phyloP scores from a whole-genome alignment of 2,888 invertebrate species.

The Idaea biselata region DNA sequence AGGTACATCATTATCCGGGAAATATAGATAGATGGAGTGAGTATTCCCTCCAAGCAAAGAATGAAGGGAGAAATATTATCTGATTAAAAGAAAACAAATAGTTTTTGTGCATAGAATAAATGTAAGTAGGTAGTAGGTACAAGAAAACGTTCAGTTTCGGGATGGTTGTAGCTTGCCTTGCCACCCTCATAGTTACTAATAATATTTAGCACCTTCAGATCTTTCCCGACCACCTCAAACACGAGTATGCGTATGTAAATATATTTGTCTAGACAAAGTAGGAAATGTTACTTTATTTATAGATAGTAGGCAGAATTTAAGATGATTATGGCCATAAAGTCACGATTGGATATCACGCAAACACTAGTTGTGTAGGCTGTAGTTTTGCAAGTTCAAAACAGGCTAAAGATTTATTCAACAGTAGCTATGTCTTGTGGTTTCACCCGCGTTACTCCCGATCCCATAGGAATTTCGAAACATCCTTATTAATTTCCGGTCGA shows the following conservation, averaged over 20 bases:
- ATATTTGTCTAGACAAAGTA: neutral
- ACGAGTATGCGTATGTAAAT: neutral
- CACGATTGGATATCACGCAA: slow-evolving; percentile 17
- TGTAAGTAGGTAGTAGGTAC: slow-evolving; percentile 27
- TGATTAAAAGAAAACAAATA: too few relatives aligned
- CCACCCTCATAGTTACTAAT: neutral
- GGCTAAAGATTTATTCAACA: too few relatives aligned
- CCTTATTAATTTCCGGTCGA: too few relatives aligned
- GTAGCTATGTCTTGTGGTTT: too few relatives aligned
- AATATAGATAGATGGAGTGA: too few relatives aligned
- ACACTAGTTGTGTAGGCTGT: slow-evolving; percentile 17
- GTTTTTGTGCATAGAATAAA: slow-evolving; percentile 13
- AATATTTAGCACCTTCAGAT: neutral
- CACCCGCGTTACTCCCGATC: too few relatives aligned
- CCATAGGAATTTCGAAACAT: too few relatives aligned
- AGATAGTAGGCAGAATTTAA: neutral
- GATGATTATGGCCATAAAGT: slow-evolving; percentile 7
- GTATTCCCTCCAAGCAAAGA: too few relatives aligned
- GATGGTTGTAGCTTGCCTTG: neutral
- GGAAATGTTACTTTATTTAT: neutral
- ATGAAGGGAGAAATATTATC: too few relatives aligned
- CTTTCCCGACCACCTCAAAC: neutral
- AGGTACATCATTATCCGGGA: too few relatives aligned
- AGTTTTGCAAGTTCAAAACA: neutral
- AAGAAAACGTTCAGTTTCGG: neutral